Evolutionary conservation across 2,797 vertebrate species (phyloP), one percentile per base, ranked within the genome.

Genomic region (Sebastes baramenuke): DNA sequence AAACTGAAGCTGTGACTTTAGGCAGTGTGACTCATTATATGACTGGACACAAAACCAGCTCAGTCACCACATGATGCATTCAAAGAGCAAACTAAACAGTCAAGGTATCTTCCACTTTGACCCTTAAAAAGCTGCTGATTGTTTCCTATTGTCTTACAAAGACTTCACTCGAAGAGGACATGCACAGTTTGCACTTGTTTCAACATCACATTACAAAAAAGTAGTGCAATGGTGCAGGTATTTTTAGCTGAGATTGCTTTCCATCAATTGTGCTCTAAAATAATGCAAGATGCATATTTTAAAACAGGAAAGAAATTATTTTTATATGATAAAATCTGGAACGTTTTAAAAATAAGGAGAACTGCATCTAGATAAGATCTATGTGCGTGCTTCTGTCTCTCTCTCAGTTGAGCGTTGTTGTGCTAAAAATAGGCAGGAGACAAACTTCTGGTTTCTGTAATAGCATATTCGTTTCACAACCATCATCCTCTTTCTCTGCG

Each of bases 401-500:
- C 80, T 93, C 72, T 88, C 81, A 72, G 90, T 89, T 80, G 68
- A 81, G 78, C 56, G 13, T 70, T 72, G 87, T 59, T 49, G 34
- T 72, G 81, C 92, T 94, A 94, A 91, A 94, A 94, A 95, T 94
- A 95, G 90, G 30, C 88, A 80, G 52, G 91, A 92, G 89, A 90
- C 87, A 86, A 93, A 93, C 92, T 92, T 94, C 93, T 95, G 90
- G 89, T 93, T 93, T 93, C 90, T 93, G 93, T 94, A 93, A 93
- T 91, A 92, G 87, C 89, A 92, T 87, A 92, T 91, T 93, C 4
- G 81, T 93, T 94, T 94, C 93, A 93, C 90, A 93, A 93, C 88
- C 90, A 93, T 82, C 92, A 89, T 94, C 90, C 92, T 89, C 93
- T 92, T 93, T 93, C 83, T 92, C 75, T 65, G 69, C 22, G 87